phyloP scores from a whole-genome alignment of 2,888 invertebrate species.

The Platycheirus albimanus region DNA sequence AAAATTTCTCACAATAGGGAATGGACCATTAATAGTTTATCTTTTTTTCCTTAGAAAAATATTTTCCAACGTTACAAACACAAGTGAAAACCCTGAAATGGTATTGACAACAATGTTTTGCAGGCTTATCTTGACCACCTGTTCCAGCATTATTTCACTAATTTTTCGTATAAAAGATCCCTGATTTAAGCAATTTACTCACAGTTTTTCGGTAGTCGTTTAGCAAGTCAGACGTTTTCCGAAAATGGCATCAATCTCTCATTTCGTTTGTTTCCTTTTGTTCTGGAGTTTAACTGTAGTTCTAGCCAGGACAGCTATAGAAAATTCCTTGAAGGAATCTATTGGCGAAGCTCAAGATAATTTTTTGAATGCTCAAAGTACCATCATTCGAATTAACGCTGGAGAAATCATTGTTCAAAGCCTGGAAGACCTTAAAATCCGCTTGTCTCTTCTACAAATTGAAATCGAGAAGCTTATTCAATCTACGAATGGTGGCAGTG shows the following conservation, averaged over 20 bases:
- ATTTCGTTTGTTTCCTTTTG: background rate
- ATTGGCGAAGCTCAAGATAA: background rate
- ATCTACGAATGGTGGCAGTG: background rate
- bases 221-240: background rate
- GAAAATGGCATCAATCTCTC: background rate
- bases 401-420: background rate
- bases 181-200: background rate
- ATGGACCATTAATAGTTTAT: too few relatives aligned
- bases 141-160: background rate
- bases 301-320: background rate
- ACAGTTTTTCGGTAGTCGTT: background rate
- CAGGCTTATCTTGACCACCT: too few relatives aligned
- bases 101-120: too few relatives aligned
- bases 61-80: too few relatives aligned
- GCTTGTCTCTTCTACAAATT: background rate
- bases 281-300: background rate
- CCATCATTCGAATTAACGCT: background rate
- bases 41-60: too few relatives aligned
- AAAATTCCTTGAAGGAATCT: background rate
- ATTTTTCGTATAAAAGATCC: conserved; percentile 11
- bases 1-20: too few relatives aligned
- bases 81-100: too few relatives aligned
- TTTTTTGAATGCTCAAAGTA: conserved; percentile 4
- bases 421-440: conserved; percentile 16
- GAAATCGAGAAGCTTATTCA: background rate